Evolutionary conservation across 2,888 invertebrate species (phyloP), one percentile per base, ranked within the genome.

Genomic region (Endotricha flammealis): DNA sequence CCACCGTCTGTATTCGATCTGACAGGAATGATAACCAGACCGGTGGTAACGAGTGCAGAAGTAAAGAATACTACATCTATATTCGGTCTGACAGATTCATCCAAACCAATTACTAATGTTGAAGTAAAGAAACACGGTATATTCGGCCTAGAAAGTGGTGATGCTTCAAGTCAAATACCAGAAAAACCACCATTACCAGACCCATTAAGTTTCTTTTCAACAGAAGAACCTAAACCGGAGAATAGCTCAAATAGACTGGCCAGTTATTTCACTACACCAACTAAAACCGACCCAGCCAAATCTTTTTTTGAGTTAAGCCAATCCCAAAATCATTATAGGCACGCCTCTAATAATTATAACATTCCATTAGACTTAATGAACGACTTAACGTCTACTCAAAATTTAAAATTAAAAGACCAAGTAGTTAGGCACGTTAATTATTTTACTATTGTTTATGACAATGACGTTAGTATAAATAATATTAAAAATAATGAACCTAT

Each of bases 271-370:
- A 52, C 71, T 4, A 47, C 76, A 1, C 74, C 79, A 17, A 42
- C 67, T 0, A 73, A 79, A 66, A 59, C 74, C 0, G 81, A 83
- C 1, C 73, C 66, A 24, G 59, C 75, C 10, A 85, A 85, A 48
- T 75, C 85, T 80, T 86, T 86, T 86, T 86, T 86, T 83, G 85
- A 86, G 51, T 64, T 85, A 36, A 85, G 86, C 56, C 72, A 80
- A 40, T 76, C 82, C 38, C 81, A 83, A 70, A 73, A 82, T 28
- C 83, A 85, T 42, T 82, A 78, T 16, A 71, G 78, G 48, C 77
- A 81, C 37, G 59, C 56, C 11, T 43, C 46, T 1, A 24, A 44
- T 8, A 24, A 43, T 25, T 37, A 50, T 45, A 14, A n/a, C 12
- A 12, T 11, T n/a, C 7, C 7, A 2, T 38, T 64, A 39, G 56